Conservation (phyloP, 1,140 invertebrate genomes). For the Notospermus geniculatus region DNA sequence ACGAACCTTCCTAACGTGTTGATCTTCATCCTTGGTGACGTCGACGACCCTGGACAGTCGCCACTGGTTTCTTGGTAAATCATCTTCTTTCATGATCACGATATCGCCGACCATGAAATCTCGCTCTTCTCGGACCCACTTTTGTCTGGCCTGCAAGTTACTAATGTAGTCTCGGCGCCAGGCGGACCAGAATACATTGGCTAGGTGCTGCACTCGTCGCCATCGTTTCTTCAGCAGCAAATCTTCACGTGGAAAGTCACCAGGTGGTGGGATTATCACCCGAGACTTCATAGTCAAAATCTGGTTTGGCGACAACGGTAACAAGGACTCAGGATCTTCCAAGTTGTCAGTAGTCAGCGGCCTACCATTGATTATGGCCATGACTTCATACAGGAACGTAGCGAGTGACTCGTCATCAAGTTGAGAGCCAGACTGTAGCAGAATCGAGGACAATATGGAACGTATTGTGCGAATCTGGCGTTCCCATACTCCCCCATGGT, state of each 20-base stretch:
- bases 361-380: conserved; percentile 6
- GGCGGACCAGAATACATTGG: too few relatives aligned
- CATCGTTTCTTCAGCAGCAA: too few relatives aligned
- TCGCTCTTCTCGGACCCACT: not conserved
- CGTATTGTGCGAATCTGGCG: conserved; percentile 25
- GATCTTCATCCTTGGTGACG: not conserved
- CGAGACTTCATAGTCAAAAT: too few relatives aligned
- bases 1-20: not conserved
- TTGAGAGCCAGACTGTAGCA: conserved; percentile 7
- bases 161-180: too few relatives aligned
- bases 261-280: too few relatives aligned
- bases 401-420: conserved; percentile 19
- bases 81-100: not conserved
- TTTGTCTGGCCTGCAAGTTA: not conserved
- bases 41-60: not conserved
- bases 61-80: conserved; percentile 1
- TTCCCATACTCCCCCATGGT: too few relatives aligned
- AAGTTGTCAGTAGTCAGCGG: not conserved
- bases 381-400: conserved; percentile 1
- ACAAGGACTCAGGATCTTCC: not conserved
- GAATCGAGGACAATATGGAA: too few relatives aligned
- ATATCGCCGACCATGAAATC: not conserved
- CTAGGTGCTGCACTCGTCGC: too few relatives aligned
- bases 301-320: conserved; percentile 3
- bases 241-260: too few relatives aligned